A percentile compares a stretch with the other conserved stretches of the same genome.
phyloP scores from a whole-genome alignment of 2,113 vertebrate species.

The Actinemys pallida region DNA sequence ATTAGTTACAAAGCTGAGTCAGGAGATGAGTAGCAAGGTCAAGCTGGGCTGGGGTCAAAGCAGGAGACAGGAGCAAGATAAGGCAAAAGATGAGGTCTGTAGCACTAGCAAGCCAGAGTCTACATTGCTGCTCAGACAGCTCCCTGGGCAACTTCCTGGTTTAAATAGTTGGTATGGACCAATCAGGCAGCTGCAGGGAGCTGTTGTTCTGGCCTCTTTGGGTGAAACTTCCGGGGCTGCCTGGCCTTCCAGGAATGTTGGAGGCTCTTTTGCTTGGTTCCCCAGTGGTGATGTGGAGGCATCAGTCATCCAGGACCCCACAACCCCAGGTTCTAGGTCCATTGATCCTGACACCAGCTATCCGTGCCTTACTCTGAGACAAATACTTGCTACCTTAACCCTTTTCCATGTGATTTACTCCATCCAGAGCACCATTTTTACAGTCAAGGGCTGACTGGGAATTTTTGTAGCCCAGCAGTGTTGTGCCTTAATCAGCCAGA shows the following conservation, averaged over 20 bases:
- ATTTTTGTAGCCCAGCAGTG: not conserved
- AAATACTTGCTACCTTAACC: not conserved
- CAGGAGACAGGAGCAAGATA: not conserved
- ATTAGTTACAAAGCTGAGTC: not conserved
- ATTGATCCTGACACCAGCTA: not conserved
- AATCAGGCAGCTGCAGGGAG: too few species aligned
- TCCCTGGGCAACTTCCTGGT: not conserved
- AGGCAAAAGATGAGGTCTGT: not conserved
- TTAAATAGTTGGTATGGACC: not conserved
- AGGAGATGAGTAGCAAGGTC: not conserved
- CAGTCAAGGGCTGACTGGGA: not conserved
- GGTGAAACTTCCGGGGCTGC: too few species aligned
- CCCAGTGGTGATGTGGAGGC: not conserved
- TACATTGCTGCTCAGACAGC: not conserved
- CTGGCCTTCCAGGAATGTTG: too few species aligned
- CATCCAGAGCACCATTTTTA: fast-evolving
- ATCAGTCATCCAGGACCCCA: too few species aligned
- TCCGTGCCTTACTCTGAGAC: not conserved
- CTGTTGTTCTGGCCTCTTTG: too few species aligned
- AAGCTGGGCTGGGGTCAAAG: not conserved
- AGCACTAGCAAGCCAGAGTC: not conserved
- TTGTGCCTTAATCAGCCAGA: not conserved
- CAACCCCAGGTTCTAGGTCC: not conserved
- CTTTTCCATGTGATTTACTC: not conserved
- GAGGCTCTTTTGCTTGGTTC: not conserved